phyloP scores from a whole-genome alignment of 2,113 vertebrate genomes.

The Saguinus midas region DNA sequence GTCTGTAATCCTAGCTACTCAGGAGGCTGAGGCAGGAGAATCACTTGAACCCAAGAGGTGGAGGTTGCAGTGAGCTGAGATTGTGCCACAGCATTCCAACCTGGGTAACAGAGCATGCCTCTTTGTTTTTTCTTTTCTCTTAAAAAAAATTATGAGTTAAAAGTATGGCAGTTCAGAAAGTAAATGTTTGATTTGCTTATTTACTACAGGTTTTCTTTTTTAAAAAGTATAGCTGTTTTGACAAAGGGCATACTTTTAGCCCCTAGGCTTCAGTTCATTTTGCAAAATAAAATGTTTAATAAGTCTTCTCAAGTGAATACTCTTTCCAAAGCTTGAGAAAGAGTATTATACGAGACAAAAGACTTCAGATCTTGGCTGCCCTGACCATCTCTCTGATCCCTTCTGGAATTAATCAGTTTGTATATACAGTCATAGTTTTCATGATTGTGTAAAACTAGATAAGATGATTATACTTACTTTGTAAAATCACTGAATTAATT shows the following conservation, averaged over 20 bases:
- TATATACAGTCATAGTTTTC: neutral
- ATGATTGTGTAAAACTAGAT: neutral
- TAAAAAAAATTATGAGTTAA: neutral
- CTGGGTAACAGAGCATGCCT: no score
- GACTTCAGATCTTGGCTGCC: neutral
- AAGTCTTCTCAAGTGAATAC: neutral
- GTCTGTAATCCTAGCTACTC: no score
- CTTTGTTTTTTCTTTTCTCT: no score
- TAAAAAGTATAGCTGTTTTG: neutral
- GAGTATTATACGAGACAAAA: neutral
- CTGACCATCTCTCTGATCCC: neutral
- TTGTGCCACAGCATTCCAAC: no score
- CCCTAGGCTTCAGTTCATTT: neutral
- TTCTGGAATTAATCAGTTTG: neutral
- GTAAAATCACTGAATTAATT: conserved; percentile 24
- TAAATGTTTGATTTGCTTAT: neutral
- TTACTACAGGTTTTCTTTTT: neutral
- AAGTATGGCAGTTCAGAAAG: neutral
- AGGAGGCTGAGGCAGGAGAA: no score
- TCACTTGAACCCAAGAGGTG: no score
- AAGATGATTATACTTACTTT: neutral
- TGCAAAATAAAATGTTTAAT: neutral
- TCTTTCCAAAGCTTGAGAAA: neutral
- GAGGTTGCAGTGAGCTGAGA: no score
- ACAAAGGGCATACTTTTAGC: neutral